Conservation (phyloP, 2,113 vertebrate genomes). For the Coryphaenoides rupestris region DNA sequence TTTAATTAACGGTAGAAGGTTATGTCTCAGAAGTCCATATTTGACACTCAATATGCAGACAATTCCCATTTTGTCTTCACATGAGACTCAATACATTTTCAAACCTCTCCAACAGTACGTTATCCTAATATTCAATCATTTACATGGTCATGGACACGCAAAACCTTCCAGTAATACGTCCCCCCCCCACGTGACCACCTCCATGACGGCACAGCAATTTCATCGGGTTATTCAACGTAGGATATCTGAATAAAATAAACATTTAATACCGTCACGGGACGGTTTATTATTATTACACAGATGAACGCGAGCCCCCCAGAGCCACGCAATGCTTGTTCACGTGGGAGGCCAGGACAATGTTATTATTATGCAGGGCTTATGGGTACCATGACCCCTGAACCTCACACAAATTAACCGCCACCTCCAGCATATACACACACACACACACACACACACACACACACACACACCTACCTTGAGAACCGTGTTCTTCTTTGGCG, state of each 20-base stretch:
- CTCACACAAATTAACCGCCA: no score
- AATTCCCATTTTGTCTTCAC: no score
- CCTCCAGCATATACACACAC: no score
- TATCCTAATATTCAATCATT: background rate
- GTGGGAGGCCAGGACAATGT: background rate
- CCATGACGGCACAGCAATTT: background rate
- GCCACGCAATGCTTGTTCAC: background rate
- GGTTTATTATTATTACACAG: background rate
- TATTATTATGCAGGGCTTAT: background rate
- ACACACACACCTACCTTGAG: conserved; percentile 81
- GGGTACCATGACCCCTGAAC: background rate
- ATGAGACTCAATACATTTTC: no score
- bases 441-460: no score
- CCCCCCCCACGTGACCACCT: background rate
- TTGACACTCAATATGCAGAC: no score
- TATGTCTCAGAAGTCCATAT: no score
- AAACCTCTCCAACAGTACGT: no score
- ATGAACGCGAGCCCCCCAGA: background rate
- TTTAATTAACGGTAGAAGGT: no score
- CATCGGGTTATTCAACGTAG: background rate
- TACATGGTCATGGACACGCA: background rate
- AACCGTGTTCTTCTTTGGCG: conserved; percentile 95
- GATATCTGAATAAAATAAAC: conserved; percentile 16
- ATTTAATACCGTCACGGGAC: background rate
- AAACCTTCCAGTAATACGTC: background rate